Base-by-base conservation (phyloP, 2,888 invertebrate species). In the Agriopis aurantiaria region DNA sequence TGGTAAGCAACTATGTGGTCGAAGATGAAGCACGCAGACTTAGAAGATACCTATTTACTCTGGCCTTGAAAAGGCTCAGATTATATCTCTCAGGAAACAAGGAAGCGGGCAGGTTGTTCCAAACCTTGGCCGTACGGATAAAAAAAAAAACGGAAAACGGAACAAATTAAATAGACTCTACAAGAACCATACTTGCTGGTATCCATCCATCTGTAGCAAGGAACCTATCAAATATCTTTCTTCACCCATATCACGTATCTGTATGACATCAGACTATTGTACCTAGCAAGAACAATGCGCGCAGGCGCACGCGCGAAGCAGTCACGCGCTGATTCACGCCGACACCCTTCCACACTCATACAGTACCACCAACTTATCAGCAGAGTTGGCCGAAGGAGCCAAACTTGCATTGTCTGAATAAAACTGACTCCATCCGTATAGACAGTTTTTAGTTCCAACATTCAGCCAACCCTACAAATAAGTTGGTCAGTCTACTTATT, bases 181-280 rank as follows among this genome's bases (percentile, higher is more conserved):
- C 23, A 11, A 33, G 10, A 6, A 9, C 7, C 12, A 40, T 40
- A n/a, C 12, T 12, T 53, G 12, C 8, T 10, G 7, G 3, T 33
- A 53, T 33, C 53, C 33, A 41, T 33, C 23, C 5, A 52, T 33
- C 9, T 23, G 40, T 40, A n/a, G 40, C 12, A 55, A 62, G 43
- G 43, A 61, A 40, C 52, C 48, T 70, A 71, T 68, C n/a, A 63
- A 60, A 67, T 66, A 59, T 66, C 59, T 14, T 65, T 75, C 69
- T 69, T 59, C 74, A 72, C 64, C 64, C 77, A 81, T 80, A 87
- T 85, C 86, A 87, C 83, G 84, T 81, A 80, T 74, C 71, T 76
- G 85, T 84, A 88, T 91, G 91, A 91, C 90, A 90, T 89, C 89
- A 89, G 65, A 84, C 88, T 81, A 89, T 90, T 92, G 91, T 91